Base-by-base conservation (phyloP, 2,888 invertebrate species). In the Amaurobius ferox region DNA sequence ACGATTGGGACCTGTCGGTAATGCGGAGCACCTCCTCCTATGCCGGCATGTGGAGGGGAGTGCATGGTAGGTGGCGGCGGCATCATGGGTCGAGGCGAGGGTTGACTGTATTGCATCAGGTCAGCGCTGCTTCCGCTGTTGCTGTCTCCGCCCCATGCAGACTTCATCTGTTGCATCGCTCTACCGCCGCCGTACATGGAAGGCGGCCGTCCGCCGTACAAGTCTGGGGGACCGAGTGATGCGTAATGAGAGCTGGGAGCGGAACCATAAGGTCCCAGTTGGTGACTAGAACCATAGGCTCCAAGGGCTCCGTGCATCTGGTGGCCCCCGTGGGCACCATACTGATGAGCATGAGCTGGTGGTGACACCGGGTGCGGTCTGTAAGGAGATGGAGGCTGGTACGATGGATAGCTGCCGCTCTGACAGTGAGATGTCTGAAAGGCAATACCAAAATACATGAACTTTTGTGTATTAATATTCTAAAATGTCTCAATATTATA, bases 261-360 rank as follows among this genome's bases (percentile, higher is more conserved):
- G 0, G 86, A 76, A 19, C 80, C 76, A 29, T 88, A 88, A 6
- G 85, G 87, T 0, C 79, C 70, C 32, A 88, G 70, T 26, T 88
- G 88, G 28, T 85, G 88, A 3, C 68, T 44, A 16, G 86, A 61
- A 26, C 87, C 79, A 35, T 87, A 87, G 23, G 78, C 85, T 9
- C 66, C 72, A 30, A 80, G 67, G 19, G 76, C 44, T 9, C 86
- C 71, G 39, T 87, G 87, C 85, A 88, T 86, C 40, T 88, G 88
- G 28, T 81, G 81, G 16, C 72, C 74, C 9, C 79, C 70, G n/a
- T 85, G 86, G 9, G 71, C 79, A 7, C 86, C 83, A 29, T 88
- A 88, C 40, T 86, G 88, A 32, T 88, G 88, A 3, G 85, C 85
- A n/a, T 88, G 88, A 13, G 88, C 88, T 13, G 88, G 88, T 6